phyloP scores from a whole-genome alignment of 1,140 invertebrate genomes.

The Phthorimaea operculella region DNA sequence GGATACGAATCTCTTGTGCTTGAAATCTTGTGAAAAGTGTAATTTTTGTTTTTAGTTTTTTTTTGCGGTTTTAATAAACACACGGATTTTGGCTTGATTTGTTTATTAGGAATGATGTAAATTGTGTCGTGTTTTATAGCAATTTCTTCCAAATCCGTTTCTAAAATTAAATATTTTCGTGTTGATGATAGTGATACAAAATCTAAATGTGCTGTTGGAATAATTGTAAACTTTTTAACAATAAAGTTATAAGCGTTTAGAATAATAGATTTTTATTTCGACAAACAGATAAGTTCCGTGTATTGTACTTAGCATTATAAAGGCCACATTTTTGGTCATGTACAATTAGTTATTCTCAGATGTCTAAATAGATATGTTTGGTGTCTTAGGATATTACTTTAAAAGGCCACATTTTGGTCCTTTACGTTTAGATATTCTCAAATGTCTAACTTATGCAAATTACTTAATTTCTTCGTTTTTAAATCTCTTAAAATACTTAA shows the following conservation, averaged over 20 bases:
- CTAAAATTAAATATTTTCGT: constrained; percentile 5
- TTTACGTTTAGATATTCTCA: no score
- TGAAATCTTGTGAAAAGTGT: no score
- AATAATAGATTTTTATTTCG: neutral
- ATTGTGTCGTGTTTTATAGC: constrained; percentile 7
- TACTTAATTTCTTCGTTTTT: constrained; percentile 8
- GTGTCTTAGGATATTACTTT: neutral
- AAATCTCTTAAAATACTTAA: constrained; percentile 5
- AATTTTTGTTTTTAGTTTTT: no score
- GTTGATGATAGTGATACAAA: neutral
- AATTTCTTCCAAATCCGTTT: neutral
- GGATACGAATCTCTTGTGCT: no score
- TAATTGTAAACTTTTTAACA: neutral
- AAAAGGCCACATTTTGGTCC: constrained; percentile 25
- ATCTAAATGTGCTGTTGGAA: constrained; percentile 6
- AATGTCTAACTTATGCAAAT: neutral
- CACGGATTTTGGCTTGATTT: constrained; percentile 17
- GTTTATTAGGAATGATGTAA: constrained; percentile 43
- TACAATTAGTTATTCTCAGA: no score
- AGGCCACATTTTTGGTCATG: constrained; percentile 22
- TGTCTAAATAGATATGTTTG: neutral
- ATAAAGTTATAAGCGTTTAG: constrained; percentile 2
- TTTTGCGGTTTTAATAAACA: neutral
- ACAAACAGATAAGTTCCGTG: neutral
- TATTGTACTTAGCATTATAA: constrained; percentile 4